Evolutionary conservation across 2,113 vertebrate genomes (phyloP).

Genomic region (Gobio gobio): DNA sequence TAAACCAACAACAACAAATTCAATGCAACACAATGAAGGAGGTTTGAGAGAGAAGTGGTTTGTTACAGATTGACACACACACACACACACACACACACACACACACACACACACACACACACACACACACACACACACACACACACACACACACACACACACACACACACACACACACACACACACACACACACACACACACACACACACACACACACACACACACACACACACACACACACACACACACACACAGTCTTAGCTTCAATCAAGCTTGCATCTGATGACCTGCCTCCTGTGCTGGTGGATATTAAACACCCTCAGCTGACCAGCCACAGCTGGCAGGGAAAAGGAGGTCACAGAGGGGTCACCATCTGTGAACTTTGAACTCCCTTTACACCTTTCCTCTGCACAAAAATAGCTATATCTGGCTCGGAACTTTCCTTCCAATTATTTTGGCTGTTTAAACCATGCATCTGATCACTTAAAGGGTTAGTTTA

Average conservation of each 20-base stretch:
- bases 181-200: neutral
- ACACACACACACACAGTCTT: neutral
- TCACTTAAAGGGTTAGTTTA: neutral
- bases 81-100: no score
- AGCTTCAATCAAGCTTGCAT: constrained; percentile 13
- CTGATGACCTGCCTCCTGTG: neutral
- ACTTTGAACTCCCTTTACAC: constrained; percentile 1
- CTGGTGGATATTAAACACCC: constrained; percentile 16
- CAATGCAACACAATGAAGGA: neutral
- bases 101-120: no score
- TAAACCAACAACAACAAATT: neutral
- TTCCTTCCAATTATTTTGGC: neutral
- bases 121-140: neutral
- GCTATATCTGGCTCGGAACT: neutral
- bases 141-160: no score
- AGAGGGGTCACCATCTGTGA: neutral
- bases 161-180: neutral
- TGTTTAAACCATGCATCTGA: neutral
- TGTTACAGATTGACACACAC: neutral
- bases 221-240: neutral
- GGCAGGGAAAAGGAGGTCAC: neutral
- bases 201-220: neutral
- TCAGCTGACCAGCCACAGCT: neutral
- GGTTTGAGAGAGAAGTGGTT: neutral
- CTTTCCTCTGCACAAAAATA: neutral